A percentile compares a stretch with the other conserved stretches of the same genome.
phyloP scores from a whole-genome alignment of 2,888 invertebrate genomes.

The Eristalis arbustorum region DNA sequence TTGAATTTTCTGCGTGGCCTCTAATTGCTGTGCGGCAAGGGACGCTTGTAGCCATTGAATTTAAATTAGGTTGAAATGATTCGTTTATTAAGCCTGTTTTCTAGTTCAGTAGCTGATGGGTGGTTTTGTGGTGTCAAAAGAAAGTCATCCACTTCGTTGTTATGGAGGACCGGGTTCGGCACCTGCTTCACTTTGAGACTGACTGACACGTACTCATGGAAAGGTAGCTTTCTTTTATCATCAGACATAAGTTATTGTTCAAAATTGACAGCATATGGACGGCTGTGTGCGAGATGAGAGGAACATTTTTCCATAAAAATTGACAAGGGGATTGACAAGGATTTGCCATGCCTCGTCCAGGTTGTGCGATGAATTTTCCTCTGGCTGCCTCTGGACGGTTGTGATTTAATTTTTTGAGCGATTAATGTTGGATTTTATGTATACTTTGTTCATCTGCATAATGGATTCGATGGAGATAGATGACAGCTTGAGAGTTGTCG shows the following conservation, averaged over 20 bases:
- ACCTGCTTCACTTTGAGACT: not conserved
- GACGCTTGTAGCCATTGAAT: slow-evolving; percentile 31
- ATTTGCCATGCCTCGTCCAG: not conserved
- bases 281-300: not conserved
- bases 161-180: not conserved
- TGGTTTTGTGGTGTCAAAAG: not conserved
- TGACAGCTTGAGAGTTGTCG: not conserved
- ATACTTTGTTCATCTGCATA: not conserved
- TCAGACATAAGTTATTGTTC: not conserved
- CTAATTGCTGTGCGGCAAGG: slow-evolving; percentile 7
- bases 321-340: slow-evolving; percentile 24
- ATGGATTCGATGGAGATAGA: not conserved
- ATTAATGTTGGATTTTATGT: not conserved
- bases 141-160: not conserved
- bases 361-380: not conserved
- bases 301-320: not conserved
- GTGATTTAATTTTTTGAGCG: not conserved
- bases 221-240: slow-evolving; percentile 1
- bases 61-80: slow-evolving; percentile 37
- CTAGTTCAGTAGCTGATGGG: not conserved
- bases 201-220: slow-evolving; percentile 4
- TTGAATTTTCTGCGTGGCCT: slow-evolving; percentile 26
- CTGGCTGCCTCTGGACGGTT: not conserved
- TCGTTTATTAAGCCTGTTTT: slow-evolving; percentile 21
- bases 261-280: not conserved